Evolutionary conservation across 2,797 vertebrate species (phyloP).

Genomic region (Nasua narica): DNA sequence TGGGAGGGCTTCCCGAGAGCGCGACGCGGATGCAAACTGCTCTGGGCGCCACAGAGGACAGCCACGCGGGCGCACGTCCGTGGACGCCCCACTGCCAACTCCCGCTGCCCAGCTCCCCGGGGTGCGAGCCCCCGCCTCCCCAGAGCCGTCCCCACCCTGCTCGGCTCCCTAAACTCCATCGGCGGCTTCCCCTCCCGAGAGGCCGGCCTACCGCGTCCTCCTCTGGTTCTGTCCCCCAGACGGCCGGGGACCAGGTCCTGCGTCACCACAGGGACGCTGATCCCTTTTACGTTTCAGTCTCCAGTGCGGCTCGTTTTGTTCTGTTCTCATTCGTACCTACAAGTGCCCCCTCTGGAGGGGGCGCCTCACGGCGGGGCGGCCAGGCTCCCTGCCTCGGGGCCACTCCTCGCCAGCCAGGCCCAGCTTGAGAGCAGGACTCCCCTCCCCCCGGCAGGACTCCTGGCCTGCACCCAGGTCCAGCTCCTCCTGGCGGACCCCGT

Average conservation of each 20-base stretch:
- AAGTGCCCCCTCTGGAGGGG: not conserved
- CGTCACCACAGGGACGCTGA: fast-evolving
- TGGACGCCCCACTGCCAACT: too few relatives aligned
- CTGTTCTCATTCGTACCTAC: not conserved
- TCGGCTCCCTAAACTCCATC: not conserved
- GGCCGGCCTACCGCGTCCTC: not conserved
- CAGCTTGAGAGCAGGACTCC: not conserved
- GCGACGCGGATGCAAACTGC: fast-evolving
- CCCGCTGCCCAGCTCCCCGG: not conserved
- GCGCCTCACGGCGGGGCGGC: not conserved
- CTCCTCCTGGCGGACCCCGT: not conserved
- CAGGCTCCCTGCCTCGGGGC: not conserved
- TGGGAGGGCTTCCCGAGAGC: too few relatives aligned
- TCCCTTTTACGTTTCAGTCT: not conserved
- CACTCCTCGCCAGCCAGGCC: not conserved
- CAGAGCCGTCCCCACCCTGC: not conserved
- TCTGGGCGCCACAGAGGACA: not conserved
- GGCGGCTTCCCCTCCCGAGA: not conserved
- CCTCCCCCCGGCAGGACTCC: not conserved
- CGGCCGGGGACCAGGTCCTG: not conserved
- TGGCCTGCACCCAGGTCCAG: not conserved
- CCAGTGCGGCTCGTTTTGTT: not conserved
- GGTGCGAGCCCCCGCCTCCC: not conserved
- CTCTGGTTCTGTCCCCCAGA: not conserved
- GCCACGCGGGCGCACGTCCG: fast-evolving